Percentiles rank a stretch among this genome's conserved stretches.
phyloP scores from a whole-genome alignment of 2,888 invertebrate genomes.

The Euphydryas editha region DNA sequence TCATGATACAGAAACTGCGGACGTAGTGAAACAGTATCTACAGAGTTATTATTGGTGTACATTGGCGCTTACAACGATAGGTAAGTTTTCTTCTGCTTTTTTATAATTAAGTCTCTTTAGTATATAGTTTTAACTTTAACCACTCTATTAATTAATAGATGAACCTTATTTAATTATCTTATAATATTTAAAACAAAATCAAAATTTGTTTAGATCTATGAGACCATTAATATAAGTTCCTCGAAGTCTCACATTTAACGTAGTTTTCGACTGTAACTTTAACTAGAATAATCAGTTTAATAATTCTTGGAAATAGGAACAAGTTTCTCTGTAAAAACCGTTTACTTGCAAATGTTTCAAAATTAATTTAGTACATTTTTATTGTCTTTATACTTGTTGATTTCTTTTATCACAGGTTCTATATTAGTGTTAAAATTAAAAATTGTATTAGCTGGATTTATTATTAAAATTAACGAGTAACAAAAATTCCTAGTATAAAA shows the following conservation, averaged over 20 bases:
- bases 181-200: not conserved
- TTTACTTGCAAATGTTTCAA: not conserved
- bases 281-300: slow-evolving; percentile 5
- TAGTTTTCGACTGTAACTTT: slow-evolving; percentile 5
- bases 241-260: slow-evolving; percentile 16
- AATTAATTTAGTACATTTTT: not conserved
- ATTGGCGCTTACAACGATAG: slow-evolving; percentile 97
- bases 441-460: too few relatives aligned
- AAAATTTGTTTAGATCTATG: not conserved
- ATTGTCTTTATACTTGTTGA: not conserved
- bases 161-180: not conserved
- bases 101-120: not conserved
- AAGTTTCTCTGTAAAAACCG: not conserved
- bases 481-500: not conserved
- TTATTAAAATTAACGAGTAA: too few relatives aligned
- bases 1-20: slow-evolving; percentile 92
- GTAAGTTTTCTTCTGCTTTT: slow-evolving; percentile 72
- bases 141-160: not conserved
- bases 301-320: slow-evolving; percentile 15
- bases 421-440: not conserved
- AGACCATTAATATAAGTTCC: slow-evolving; percentile 20
- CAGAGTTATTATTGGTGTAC: slow-evolving; percentile 99
- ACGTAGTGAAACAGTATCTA: slow-evolving; percentile 96
- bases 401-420: not conserved
- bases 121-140: too few relatives aligned